Evolutionary conservation across 2,888 invertebrate genomes (phyloP).

Genomic region (Reticulitermes lucifugus): DNA sequence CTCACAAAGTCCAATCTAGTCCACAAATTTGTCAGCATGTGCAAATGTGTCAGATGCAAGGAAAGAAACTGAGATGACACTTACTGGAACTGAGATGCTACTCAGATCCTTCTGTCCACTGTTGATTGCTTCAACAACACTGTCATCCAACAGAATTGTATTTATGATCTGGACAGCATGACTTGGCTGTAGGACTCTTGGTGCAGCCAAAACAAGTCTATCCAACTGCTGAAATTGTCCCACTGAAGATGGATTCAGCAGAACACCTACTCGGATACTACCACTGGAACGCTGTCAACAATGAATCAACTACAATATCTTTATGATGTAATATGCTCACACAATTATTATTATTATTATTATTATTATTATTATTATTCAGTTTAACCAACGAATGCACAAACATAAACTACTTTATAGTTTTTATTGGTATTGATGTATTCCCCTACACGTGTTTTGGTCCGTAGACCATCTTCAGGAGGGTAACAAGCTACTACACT

Average conservation of each 20-base stretch:
- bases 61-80: conserved; percentile 49
- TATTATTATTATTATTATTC: too few species aligned
- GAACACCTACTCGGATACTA: conserved; percentile 77
- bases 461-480: too few species aligned
- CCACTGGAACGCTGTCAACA: conserved; percentile 72
- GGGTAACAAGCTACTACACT: too few species aligned
- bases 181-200: conserved; percentile 70
- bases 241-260: conserved; percentile 68
- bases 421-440: too few species aligned
- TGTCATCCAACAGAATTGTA: conserved; percentile 70
- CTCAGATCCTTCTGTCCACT: conserved; percentile 30
- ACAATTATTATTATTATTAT: too few species aligned
- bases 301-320: conserved; percentile 32
- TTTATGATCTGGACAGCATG: conserved; percentile 71
- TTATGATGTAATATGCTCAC: too few species aligned
- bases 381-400: too few species aligned
- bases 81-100: conserved; percentile 64
- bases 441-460: too few species aligned
- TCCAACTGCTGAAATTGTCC: conserved; percentile 70
- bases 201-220: conserved; percentile 76
- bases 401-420: too few species aligned
- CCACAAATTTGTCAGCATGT: too few species aligned
- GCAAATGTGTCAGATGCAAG: too few species aligned
- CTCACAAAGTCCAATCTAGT: too few species aligned
- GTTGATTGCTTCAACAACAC: conserved; percentile 56